phyloP scores from a whole-genome alignment of 2,113 vertebrate genomes.

The Cyanistes caeruleus region DNA sequence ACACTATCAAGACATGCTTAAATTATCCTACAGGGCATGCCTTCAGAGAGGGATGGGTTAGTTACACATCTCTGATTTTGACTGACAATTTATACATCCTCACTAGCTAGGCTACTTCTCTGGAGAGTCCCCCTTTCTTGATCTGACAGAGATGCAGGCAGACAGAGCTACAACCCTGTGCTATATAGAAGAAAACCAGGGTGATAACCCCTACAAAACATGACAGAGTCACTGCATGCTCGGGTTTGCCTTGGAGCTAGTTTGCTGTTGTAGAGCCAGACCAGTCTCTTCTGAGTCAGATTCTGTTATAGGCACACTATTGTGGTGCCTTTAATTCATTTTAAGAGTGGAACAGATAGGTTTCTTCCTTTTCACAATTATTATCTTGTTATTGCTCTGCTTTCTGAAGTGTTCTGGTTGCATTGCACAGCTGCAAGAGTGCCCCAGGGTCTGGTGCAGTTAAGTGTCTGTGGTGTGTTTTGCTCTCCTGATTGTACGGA shows the following conservation, averaged over 20 bases:
- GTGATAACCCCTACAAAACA: background rate
- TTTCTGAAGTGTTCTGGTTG: background rate
- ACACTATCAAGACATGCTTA: background rate
- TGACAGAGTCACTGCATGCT: background rate
- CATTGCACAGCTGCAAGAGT: background rate
- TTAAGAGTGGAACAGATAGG: background rate
- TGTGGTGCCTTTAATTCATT: background rate
- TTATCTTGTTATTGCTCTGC: background rate
- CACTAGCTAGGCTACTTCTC: background rate
- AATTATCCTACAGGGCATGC: background rate
- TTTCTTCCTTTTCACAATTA: background rate
- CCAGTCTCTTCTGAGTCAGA: background rate
- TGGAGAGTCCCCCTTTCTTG: background rate
- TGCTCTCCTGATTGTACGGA: background rate
- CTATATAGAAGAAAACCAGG: background rate
- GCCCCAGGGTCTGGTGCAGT: background rate
- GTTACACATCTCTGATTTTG: background rate
- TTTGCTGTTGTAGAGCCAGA: background rate
- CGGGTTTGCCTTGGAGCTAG: background rate
- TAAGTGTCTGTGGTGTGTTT: background rate
- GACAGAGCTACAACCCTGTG: background rate
- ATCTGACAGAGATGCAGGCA: background rate
- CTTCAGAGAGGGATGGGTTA: background rate
- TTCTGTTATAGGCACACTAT: background rate
- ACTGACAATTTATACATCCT: background rate